A percentile compares a stretch with the other conserved stretches of the same genome.
These are phyloP conservation scores for Amblyornis subalaris DNA, from an alignment of 2,113 vertebrate genomes.

Conservation along the genomic window DNA sequence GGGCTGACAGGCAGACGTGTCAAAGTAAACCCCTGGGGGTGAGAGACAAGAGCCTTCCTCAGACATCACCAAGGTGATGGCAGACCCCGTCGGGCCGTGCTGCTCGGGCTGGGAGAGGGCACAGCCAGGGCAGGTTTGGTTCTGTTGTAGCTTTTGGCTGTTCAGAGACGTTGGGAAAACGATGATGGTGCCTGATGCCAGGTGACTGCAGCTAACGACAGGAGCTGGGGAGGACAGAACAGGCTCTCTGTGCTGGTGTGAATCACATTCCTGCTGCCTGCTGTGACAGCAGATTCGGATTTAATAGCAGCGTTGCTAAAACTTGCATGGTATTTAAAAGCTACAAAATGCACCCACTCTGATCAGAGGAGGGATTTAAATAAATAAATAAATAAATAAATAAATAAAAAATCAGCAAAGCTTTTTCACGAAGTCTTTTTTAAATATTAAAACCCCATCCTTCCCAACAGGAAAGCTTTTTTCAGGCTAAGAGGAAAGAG, in stretches of 20 bases:
- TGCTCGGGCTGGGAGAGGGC: fast-evolving
- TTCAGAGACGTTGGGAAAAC: background rate
- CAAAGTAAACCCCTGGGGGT: background rate
- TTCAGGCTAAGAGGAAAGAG: constrained; percentile 14
- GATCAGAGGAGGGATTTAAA: constrained; percentile 14
- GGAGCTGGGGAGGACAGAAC: background rate
- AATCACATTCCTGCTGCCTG: background rate
- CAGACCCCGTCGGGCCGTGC: fast-evolving
- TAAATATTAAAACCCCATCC: constrained; percentile 43
- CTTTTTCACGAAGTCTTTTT: background rate
- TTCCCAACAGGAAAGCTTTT: constrained; percentile 56
- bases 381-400: constrained; percentile 24
- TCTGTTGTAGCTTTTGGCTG: background rate
- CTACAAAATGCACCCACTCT: constrained; percentile 33
- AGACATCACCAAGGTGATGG: background rate
- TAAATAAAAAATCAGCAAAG: constrained; percentile 12
- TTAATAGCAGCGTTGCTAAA: background rate
- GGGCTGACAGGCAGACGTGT: fast-evolving
- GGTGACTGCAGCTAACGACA: background rate
- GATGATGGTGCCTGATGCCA: background rate
- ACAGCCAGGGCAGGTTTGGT: background rate
- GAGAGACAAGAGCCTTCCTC: background rate
- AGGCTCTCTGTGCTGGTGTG: background rate
- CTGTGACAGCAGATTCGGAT: background rate
- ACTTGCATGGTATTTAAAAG: constrained; percentile 53